These are phyloP conservation scores for Mystacides longicornis DNA, from an alignment of 2,888 invertebrate genomes.

Conservation along the genomic window DNA sequence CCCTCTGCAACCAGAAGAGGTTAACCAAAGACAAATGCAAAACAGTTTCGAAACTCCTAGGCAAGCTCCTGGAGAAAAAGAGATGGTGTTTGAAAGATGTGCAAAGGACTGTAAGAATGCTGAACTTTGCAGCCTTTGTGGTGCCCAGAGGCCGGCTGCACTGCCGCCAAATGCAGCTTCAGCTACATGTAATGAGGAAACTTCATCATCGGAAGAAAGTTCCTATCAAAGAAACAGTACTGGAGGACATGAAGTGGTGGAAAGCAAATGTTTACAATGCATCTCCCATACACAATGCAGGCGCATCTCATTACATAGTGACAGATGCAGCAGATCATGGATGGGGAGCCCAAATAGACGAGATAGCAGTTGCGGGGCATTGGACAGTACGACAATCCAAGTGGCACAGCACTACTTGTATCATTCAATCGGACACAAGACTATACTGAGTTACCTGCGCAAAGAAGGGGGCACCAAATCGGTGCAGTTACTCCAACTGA, in stretches of 20 bases:
- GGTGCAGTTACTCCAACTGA: neutral
- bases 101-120: neutral
- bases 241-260: slow-evolving; percentile 2
- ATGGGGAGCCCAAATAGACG: neutral
- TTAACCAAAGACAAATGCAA: neutral
- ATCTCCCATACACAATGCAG: neutral
- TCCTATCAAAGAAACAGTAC: neutral
- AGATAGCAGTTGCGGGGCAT: neutral
- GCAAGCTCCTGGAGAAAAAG: neutral
- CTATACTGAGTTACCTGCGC: slow-evolving; percentile 25
- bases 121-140: slow-evolving; percentile 7
- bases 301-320: neutral
- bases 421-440: slow-evolving; percentile 27
- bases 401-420: neutral
- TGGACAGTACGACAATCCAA: neutral
- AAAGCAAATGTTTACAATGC: neutral
- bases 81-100: slow-evolving; percentile 1
- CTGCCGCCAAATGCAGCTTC: neutral
- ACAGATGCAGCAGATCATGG: neutral
- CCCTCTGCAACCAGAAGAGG: neutral
- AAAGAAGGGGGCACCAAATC: slow-evolving; percentile 31
- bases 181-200: neutral
- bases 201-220: neutral
- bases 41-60: neutral
- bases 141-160: slow-evolving; percentile 5